Evolutionary conservation across 35 echinoderm and acorn worm genomes (phyloP), one percentile per base, ranked within the genome.

Genomic region (Strongylocentrotus purpuratus): DNA sequence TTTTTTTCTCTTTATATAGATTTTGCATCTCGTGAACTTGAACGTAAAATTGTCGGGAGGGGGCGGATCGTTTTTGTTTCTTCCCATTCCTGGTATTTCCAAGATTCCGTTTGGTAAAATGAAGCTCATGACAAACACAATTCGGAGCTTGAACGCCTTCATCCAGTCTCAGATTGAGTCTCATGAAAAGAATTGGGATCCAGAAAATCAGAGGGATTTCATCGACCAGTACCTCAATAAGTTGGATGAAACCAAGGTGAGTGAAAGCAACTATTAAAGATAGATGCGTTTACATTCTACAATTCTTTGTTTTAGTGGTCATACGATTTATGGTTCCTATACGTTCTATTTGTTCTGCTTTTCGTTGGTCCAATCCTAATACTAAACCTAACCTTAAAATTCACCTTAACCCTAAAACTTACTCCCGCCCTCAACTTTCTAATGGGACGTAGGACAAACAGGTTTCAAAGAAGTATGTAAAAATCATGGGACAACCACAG

Each of bases 201-300:
- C 86, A 0, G 59, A 91, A 7, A 86, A 98, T 48, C 92, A 92
- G 35, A 35, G 61, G 35, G 92, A 98, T 86, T 98, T 98, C 92
- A 95, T 96, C 46, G 96, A 98, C 61, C 87, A 41, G 20, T 96
- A 95, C 50, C 86, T 97, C n/a, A 87, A 88, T 18, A 86, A 95
- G 46, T 94, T 97, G 31, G 71, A 65, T 9, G 85, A 95, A 50
- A 95, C 96, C 59, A 94, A 97, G 70, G 48, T 86, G 46, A 32
- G 20, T 4, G 61, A 41, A 41, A 41, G 35, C 35, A 41, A 41
- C 35, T 41, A n/a, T n/a, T n/a, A n/a, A 1, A 41, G 35, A 41
- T 41, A 41, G 35, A 41, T 41, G 35, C 35, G 0, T 41, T 41
- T 41, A 41, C 35, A 41, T 41, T 41, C 35, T 41, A 41, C 35